These are phyloP conservation scores for Cosmia pyralina DNA, from an alignment of 2,888 invertebrate species.

Conservation along the genomic window DNA sequence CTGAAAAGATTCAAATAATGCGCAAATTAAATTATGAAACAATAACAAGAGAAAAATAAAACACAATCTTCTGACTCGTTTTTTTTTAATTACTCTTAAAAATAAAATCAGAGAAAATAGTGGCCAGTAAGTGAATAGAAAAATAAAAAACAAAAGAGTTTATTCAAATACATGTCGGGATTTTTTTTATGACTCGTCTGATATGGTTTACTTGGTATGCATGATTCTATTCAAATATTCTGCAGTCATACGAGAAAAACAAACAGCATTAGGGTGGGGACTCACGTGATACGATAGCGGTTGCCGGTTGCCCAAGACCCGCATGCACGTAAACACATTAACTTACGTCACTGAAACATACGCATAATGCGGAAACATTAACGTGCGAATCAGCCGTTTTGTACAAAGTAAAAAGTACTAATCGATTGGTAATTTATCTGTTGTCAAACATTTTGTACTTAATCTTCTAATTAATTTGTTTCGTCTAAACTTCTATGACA, in stretches of 20 bases:
- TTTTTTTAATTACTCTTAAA: neutral
- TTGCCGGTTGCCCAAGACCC: constrained; percentile 65
- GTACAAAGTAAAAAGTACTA: constrained; percentile 62
- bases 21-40: neutral
- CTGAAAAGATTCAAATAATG: neutral
- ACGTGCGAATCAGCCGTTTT: constrained; percentile 66
- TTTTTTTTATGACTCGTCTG: too few species aligned
- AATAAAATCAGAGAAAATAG: neutral
- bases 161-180: neutral
- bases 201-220: neutral
- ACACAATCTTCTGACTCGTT: neutral
- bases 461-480: neutral
- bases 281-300: constrained; percentile 40
- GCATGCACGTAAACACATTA: constrained; percentile 71
- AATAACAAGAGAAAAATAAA: constrained; percentile 1
- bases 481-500: neutral
- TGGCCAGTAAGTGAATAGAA: constrained; percentile 14
- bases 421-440: constrained; percentile 40
- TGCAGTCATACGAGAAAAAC: constrained; percentile 36
- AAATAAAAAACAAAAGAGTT: constrained; percentile 17
- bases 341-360: constrained; percentile 67
- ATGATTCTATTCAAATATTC: constrained; percentile 2
- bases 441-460: constrained; percentile 15
- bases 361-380: constrained; percentile 75
- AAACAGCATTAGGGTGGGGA: constrained; percentile 39